phyloP scores from a whole-genome alignment of 1,140 invertebrate species.

The Pseudomyrmex dendroicus region DNA sequence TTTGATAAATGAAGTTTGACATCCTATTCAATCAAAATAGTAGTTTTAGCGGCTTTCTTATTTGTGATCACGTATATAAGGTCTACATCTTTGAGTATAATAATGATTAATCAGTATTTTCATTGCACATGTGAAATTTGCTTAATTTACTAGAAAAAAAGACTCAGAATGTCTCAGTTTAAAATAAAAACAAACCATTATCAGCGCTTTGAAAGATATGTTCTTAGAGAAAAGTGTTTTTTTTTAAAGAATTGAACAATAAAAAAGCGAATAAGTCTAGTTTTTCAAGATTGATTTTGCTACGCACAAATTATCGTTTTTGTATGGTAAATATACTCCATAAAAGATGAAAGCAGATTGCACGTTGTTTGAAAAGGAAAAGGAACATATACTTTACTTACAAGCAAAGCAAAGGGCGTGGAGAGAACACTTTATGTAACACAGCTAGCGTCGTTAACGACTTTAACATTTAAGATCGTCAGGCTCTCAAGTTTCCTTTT shows the following conservation, averaged over 20 bases:
- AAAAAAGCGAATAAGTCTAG: not conserved
- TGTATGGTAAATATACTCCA: not conserved
- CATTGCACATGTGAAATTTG: not conserved
- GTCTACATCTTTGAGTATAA: too few species aligned
- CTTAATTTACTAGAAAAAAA: too few species aligned
- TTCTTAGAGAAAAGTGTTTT: not conserved
- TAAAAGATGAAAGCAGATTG: not conserved
- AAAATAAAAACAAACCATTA: too few species aligned
- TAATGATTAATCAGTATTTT: too few species aligned
- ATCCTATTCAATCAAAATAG: not conserved
- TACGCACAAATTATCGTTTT: not conserved
- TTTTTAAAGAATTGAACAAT: not conserved
- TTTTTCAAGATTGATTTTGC: not conserved
- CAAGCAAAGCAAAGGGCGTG: not conserved
- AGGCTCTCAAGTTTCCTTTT: slow-evolving; percentile 11
- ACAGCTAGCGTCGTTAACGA: slow-evolving; percentile 32
- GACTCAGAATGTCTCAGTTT: too few species aligned
- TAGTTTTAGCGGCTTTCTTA: too few species aligned
- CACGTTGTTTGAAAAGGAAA: slow-evolving; percentile 1
- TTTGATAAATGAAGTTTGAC: slow-evolving; percentile 46
- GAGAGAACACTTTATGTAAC: slow-evolving; percentile 27
- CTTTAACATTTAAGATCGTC: slow-evolving; percentile 46
- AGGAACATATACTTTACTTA: not conserved
- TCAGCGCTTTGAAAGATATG: too few species aligned
- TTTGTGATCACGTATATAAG: too few species aligned